These are phyloP conservation scores for Epistrophe eligans DNA, from an alignment of 2,888 invertebrate species.

Conservation along the genomic window DNA sequence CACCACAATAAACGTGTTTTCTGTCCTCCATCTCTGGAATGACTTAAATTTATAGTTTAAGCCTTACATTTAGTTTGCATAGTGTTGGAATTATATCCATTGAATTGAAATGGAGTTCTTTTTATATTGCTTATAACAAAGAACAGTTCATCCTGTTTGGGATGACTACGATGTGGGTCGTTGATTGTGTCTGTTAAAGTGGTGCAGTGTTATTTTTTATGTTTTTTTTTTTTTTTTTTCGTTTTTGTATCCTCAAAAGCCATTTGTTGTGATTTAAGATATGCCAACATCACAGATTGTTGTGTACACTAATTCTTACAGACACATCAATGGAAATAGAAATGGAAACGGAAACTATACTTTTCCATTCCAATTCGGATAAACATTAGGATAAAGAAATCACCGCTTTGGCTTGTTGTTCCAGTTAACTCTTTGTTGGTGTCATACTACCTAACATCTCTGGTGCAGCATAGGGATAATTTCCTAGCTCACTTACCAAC, in stretches of 20 bases:
- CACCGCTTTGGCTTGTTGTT: conserved; percentile 37
- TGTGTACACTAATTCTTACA: conserved; percentile 42
- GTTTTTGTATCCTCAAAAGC: conserved; percentile 24
- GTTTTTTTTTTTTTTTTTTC: conserved; percentile 14
- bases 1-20: conserved; percentile 47
- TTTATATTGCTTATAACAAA: conserved; percentile 59
- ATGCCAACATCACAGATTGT: conserved; percentile 14
- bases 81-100: conserved; percentile 19
- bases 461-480: conserved; percentile 44
- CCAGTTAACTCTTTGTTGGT: conserved; percentile 31
- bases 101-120: conserved; percentile 64
- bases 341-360: conserved; percentile 55
- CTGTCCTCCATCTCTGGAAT: background rate
- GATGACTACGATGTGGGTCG: conserved; percentile 37
- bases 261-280: conserved; percentile 34
- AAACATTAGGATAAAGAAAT: conserved; percentile 52
- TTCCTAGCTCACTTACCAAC: conserved; percentile 63
- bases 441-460: background rate
- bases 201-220: conserved; percentile 6
- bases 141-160: conserved; percentile 50
- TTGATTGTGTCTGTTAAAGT: conserved; percentile 45
- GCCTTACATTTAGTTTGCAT: conserved; percentile 4
- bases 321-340: conserved; percentile 61
- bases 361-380: conserved; percentile 58
- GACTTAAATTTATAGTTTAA: background rate